Evolutionary conservation across 2,888 invertebrate genomes (phyloP).

Genomic region (Gari tellinella): DNA sequence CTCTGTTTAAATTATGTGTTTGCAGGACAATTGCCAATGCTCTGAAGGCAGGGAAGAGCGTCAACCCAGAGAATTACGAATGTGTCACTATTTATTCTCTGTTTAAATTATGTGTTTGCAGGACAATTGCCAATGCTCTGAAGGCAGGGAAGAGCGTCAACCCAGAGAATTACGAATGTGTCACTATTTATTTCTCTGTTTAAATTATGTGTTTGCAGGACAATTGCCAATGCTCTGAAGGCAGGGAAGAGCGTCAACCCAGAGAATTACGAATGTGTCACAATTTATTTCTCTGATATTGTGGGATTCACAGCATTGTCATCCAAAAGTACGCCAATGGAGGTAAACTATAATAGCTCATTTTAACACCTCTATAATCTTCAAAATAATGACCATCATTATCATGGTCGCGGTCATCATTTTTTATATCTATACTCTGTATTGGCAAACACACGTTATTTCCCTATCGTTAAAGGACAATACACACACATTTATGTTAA

Average conservation of each 20-base stretch:
- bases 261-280: conserved; percentile 73
- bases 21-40: conserved; percentile 75
- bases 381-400: no score
- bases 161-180: conserved; percentile 74
- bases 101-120: no score
- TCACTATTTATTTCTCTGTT: conserved; percentile 80
- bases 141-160: conserved; percentile 72
- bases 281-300: conserved; percentile 81
- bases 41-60: conserved; percentile 72
- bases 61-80: conserved; percentile 73
- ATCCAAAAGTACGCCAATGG: conserved; percentile 75
- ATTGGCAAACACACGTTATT: no score
- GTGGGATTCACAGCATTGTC: conserved; percentile 80
- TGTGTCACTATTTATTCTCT: conserved; percentile 79
- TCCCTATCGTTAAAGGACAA: no score
- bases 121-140: conserved; percentile 75
- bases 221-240: conserved; percentile 77
- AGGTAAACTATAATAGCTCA: conserved; percentile 60
- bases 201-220: conserved; percentile 61
- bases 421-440: no score
- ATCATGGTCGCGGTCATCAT: no score
- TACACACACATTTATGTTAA: no score
- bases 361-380: no score
- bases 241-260: conserved; percentile 71
- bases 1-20: no score